A percentile compares a stretch with the other conserved stretches of the same genome.
Conservation (phyloP, 2,113 vertebrate genomes). For the Nesoenas mayeri region DNA sequence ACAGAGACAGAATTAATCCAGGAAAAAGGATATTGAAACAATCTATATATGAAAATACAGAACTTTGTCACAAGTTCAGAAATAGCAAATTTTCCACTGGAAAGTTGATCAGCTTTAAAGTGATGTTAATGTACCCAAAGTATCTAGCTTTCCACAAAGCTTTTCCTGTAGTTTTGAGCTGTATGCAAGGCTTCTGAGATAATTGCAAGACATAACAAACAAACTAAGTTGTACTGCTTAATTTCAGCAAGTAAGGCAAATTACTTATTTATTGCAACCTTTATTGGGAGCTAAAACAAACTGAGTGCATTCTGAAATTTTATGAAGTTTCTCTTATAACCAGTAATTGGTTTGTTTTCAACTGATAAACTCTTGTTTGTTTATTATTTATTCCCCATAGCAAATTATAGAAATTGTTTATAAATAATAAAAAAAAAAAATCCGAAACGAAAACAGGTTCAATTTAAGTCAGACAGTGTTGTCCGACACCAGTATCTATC, state of each 20-base stretch:
- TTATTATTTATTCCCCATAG: not conserved
- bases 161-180: not conserved
- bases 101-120: not conserved
- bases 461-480: not conserved
- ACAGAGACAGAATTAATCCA: not conserved
- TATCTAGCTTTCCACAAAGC: not conserved
- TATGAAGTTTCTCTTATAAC: not conserved
- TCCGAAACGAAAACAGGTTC: not conserved
- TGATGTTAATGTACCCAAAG: not conserved
- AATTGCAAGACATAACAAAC: not conserved
- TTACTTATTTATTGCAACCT: not conserved
- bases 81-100: not conserved
- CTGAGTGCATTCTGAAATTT: not conserved
- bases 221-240: not conserved
- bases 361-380: fast-evolving
- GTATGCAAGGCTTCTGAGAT: not conserved
- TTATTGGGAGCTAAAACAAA: not conserved
- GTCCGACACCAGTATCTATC: not conserved
- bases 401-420: not conserved
- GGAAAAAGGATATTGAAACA: not conserved
- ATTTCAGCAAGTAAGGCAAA: not conserved
- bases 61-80: not conserved
- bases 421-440: not conserved
- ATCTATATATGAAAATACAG: not conserved
- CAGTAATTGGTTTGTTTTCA: not conserved